phyloP scores from a whole-genome alignment of 2,797 vertebrate species.

The Semotilus atromaculatus region DNA sequence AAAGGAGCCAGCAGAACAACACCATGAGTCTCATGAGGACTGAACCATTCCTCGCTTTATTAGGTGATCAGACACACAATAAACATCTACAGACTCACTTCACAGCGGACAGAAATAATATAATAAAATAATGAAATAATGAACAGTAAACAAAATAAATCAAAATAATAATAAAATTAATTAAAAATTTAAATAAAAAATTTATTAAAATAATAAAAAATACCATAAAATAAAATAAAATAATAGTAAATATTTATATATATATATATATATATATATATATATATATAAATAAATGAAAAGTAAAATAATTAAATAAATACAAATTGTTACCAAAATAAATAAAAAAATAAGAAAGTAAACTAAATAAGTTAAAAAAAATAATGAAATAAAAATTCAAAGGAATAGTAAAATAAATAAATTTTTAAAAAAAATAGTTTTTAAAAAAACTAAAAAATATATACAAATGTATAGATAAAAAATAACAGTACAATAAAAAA shows the following conservation, averaged over 20 bases:
- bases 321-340: no score
- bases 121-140: not conserved
- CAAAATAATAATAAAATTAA: no score
- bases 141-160: not conserved
- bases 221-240: not conserved
- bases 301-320: not conserved
- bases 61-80: not conserved
- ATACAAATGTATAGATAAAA: no score
- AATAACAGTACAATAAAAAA: not conserved
- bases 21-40: not conserved
- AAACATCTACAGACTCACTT: no score
- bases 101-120: no score
- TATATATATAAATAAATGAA: no score
- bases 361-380: not conserved
- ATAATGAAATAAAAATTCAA: not conserved
- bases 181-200: not conserved
- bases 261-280: no score
- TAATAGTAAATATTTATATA: no score
- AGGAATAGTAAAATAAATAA: not conserved
- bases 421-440: not conserved
- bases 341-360: not conserved
- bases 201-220: no score
- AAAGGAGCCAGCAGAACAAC: conserved; percentile 45
- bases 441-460: no score
- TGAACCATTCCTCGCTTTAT: not conserved